phyloP scores from a whole-genome alignment of 2,113 vertebrate genomes.

The Xenus cinereus region DNA sequence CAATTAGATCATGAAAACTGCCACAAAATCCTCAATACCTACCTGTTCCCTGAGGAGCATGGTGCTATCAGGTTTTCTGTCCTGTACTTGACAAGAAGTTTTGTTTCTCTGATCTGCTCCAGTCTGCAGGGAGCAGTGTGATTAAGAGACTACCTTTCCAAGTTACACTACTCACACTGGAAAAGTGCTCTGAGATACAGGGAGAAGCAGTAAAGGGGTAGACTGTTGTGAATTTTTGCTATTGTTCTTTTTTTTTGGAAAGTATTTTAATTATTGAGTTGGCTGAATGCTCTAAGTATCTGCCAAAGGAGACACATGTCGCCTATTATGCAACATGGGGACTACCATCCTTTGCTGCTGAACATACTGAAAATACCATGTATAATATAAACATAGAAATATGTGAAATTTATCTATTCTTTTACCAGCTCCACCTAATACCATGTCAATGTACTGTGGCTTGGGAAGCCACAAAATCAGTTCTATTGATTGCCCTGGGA shows the following conservation, averaged over 20 bases:
- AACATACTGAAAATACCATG: not conserved
- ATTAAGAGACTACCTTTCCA: not conserved
- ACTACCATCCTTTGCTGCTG: not conserved
- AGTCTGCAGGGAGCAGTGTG: not conserved
- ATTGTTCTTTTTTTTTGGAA: not conserved
- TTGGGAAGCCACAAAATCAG: not conserved
- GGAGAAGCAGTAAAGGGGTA: not conserved
- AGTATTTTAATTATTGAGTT: not conserved
- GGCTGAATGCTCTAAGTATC: not conserved
- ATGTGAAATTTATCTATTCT: not conserved
- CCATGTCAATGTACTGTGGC: too few relatives aligned
- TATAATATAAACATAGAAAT: not conserved
- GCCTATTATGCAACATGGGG: not conserved
- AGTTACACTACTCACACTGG: not conserved
- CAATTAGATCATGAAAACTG: not conserved
- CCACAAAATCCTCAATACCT: not conserved
- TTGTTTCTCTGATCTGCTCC: constrained; percentile 19
- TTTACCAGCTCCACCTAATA: not conserved
- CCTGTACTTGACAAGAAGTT: not conserved
- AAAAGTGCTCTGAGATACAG: not conserved
- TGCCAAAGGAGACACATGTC: not conserved
- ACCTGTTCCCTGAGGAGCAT: not conserved
- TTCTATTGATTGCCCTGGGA: not conserved
- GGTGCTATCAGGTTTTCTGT: not conserved
- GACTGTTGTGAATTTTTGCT: not conserved